A percentile compares a stretch with the other conserved stretches of the same genome.
Evolutionary conservation across 2,113 vertebrate species (phyloP).

Genomic region (Xiphophorus couchianus): DNA sequence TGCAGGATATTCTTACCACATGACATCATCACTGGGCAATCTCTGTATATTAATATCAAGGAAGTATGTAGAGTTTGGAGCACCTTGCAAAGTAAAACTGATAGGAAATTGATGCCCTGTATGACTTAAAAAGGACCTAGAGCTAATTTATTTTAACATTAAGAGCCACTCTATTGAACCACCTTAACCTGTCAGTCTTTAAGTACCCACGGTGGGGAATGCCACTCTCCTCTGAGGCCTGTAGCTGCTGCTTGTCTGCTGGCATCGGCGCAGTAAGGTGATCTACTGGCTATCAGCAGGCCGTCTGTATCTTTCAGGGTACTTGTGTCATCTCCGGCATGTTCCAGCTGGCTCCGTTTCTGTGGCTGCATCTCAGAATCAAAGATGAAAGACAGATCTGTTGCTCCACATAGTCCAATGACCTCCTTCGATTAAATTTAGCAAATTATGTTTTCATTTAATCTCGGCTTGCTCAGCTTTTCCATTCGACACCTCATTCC

Average conservation of each 20-base stretch:
- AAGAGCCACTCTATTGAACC: constrained; percentile 18
- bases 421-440: constrained; percentile 43
- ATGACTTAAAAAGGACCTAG: background rate
- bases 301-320: constrained; percentile 67
- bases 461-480: constrained; percentile 38
- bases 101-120: background rate
- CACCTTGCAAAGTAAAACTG: background rate
- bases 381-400: constrained; percentile 51
- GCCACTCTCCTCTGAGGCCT: constrained; percentile 45
- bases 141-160: constrained; percentile 25
- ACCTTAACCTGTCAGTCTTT: constrained; percentile 31
- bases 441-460: constrained; percentile 46
- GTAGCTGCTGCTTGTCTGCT: constrained; percentile 33
- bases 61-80: background rate
- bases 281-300: constrained; percentile 64
- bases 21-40: background rate
- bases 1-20: background rate
- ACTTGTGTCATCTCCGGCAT: constrained; percentile 75
- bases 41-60: background rate
- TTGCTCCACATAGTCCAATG: constrained; percentile 13
- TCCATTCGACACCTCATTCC: constrained; percentile 51
- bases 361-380: constrained; percentile 58
- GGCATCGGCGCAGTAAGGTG: constrained; percentile 67
- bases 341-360: constrained; percentile 65
- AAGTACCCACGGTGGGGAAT: constrained; percentile 44